Evolutionary conservation across 2,113 vertebrate genomes (phyloP).

Genomic region (Thermophis baileyi): DNA sequence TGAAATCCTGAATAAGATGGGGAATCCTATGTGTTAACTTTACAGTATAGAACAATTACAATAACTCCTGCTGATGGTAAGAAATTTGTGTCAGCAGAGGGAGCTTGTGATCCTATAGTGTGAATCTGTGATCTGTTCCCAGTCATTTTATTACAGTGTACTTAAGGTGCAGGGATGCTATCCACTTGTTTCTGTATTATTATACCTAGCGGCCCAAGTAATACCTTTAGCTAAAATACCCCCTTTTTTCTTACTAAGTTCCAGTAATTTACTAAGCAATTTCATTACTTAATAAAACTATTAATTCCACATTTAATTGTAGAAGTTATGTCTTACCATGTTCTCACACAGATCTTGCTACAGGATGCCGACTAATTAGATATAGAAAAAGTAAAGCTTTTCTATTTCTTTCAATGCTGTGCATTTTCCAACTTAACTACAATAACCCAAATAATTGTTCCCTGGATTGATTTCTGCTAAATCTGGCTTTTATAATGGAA

Average conservation of each 20-base stretch:
- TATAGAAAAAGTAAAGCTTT: constrained; percentile 5
- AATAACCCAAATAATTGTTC: not conserved
- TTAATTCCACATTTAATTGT: not conserved
- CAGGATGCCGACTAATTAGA: not conserved
- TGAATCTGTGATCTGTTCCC: not conserved
- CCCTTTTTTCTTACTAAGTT: not conserved
- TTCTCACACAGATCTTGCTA: not conserved
- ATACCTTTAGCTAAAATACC: not conserved
- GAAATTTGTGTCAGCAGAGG: not conserved
- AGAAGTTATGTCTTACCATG: not conserved
- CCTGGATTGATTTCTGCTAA: constrained; percentile 18
- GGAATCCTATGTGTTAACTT: not conserved
- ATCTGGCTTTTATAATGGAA: constrained; percentile 12
- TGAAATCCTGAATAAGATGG: not conserved
- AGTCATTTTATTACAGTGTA: not conserved
- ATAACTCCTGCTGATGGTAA: not conserved
- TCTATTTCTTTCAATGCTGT: not conserved
- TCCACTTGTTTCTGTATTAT: not conserved
- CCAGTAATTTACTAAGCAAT: not conserved
- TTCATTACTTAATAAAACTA: not conserved
- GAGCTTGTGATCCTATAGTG: not conserved
- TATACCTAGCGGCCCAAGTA: not conserved
- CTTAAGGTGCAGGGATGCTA: not conserved
- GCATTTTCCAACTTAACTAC: not conserved
- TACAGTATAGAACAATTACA: not conserved